Conservation (phyloP, 2,797 vertebrate genomes). For the Squalus acanthias region DNA sequence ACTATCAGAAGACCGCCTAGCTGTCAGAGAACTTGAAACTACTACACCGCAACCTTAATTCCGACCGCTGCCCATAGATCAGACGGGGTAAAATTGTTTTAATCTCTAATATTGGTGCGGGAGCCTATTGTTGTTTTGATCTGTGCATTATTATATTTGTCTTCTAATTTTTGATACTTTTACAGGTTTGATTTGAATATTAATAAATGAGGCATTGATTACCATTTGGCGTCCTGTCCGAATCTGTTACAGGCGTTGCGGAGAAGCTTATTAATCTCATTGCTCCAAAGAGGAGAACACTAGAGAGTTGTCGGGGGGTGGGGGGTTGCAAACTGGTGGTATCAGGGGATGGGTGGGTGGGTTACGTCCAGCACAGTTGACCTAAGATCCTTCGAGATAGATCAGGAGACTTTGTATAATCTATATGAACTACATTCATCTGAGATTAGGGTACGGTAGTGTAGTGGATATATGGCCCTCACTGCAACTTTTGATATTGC, state of each 20-base stretch:
- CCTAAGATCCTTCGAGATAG: neutral
- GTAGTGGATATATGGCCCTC: neutral
- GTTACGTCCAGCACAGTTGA: neutral
- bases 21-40: no score
- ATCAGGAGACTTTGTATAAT: neutral
- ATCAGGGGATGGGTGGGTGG: neutral
- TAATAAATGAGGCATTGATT: neutral
- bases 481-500: neutral
- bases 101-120: no score
- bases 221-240: neutral
- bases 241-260: no score
- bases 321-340: neutral
- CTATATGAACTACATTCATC: neutral
- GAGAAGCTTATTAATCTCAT: no score
- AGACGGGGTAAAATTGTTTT: neutral
- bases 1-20: no score
- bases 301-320: neutral
- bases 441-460: neutral
- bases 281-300: no score
- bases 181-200: neutral
- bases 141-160: neutral
- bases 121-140: neutral
- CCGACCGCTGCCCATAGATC: neutral
- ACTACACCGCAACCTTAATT: neutral
- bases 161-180: neutral